These are phyloP conservation scores for Agrotis exclamationis DNA, from an alignment of 2,888 invertebrate genomes.

Conservation along the genomic window DNA sequence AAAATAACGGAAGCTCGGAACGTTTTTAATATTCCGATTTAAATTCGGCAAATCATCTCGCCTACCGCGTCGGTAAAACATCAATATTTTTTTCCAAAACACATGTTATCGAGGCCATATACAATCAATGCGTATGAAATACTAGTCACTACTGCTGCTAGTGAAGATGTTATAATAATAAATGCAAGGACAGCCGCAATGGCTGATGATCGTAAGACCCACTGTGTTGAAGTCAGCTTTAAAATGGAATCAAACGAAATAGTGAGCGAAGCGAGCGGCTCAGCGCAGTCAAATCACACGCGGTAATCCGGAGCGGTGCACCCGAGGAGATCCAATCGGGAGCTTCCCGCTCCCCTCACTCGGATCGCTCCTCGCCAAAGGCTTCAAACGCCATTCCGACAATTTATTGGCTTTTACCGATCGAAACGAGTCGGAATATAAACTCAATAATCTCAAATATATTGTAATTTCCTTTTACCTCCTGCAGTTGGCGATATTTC, in stretches of 20 bases:
- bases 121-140: constrained; percentile 47
- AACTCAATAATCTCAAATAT: constrained; percentile 17
- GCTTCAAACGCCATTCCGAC: constrained; percentile 29
- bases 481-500: constrained; percentile 18
- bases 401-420: constrained; percentile 43
- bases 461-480: constrained; percentile 19
- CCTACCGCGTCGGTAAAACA: constrained; percentile 35
- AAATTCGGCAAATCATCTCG: constrained; percentile 40
- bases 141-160: constrained; percentile 20
- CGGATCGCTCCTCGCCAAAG: background rate
- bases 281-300: constrained; percentile 4
- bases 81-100: constrained; percentile 53
- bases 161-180: constrained; percentile 57
- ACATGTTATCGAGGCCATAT: constrained; percentile 55
- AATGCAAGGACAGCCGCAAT: constrained; percentile 51
- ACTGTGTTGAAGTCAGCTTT: constrained; percentile 44
- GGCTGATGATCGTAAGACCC: constrained; percentile 27
- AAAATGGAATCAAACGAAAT: constrained; percentile 36
- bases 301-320: constrained; percentile 29
- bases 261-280: constrained; percentile 24
- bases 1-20: constrained; percentile 41
- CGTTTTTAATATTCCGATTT: constrained; percentile 51
- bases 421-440: constrained; percentile 14
- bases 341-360: constrained; percentile 1
- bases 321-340: constrained; percentile 19